A percentile compares a stretch with the other conserved stretches of the same genome.
These are phyloP conservation scores for Uloborus diversus DNA, from an alignment of 1,140 invertebrate genomes.

Conservation along the genomic window DNA sequence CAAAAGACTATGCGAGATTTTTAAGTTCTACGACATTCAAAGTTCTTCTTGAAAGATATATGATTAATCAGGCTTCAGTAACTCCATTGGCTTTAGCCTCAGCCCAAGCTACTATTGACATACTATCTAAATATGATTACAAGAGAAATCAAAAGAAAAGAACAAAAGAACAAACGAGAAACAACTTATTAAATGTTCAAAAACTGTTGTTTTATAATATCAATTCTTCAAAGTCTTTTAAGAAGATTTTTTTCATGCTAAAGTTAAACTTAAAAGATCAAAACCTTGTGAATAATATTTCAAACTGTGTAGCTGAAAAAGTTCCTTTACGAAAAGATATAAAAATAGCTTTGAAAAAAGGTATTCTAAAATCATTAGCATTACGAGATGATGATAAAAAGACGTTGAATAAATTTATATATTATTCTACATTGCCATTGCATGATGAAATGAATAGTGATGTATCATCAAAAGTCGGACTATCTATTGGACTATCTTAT, in stretches of 20 bases:
- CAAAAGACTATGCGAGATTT: background rate
- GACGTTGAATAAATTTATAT: too few relatives aligned
- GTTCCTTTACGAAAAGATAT: background rate
- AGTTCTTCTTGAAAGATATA: background rate
- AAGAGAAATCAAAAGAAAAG: background rate
- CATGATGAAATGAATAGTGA: too few relatives aligned
- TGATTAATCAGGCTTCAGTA: background rate
- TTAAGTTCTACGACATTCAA: background rate
- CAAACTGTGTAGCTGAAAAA: conserved; percentile 19
- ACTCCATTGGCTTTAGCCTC: background rate
- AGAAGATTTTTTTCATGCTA: conserved; percentile 7
- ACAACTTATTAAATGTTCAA: conserved; percentile 16
- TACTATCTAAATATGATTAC: background rate
- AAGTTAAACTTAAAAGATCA: background rate
- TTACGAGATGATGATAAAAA: too few relatives aligned
- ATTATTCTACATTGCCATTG: too few relatives aligned
- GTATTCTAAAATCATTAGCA: too few relatives aligned
- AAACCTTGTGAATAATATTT: background rate
- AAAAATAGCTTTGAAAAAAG: too few relatives aligned
- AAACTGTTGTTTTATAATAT: conserved; percentile 22
- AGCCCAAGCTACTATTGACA: background rate
- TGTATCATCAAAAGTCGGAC: too few relatives aligned
- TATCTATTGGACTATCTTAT: too few relatives aligned
- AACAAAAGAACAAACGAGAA: background rate
- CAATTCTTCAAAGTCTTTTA: conserved; percentile 29